Conservation (phyloP, 2,797 vertebrate genomes). For the Sardinella longiceps region DNA sequence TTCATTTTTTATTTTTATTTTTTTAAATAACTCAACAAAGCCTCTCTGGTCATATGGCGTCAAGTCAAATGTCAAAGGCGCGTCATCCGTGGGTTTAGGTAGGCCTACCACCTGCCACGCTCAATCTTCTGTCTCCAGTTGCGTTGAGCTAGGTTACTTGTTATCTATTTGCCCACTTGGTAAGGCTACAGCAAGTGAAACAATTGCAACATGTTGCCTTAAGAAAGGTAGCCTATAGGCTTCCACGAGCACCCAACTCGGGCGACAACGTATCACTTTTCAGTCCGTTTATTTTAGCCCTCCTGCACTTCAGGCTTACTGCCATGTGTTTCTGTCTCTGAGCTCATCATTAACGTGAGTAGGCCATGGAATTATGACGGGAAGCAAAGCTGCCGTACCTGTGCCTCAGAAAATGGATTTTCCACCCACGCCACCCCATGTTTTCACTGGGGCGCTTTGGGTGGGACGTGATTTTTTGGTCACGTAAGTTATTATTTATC, state of each 20-base stretch:
- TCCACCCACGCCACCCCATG: not conserved
- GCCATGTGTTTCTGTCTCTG: not conserved
- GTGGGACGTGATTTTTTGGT: not conserved
- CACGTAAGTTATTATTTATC: not conserved
- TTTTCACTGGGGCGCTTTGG: not conserved
- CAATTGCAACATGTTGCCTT: not conserved
- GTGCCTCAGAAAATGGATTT: not conserved
- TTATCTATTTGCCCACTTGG: not conserved
- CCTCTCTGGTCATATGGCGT: not conserved
- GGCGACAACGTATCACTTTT: not conserved
- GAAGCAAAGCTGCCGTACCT: not conserved
- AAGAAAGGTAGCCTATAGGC: not conserved
- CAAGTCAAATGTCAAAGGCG: not conserved
- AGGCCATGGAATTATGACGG: conserved; percentile 1
- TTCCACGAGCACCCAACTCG: not conserved
- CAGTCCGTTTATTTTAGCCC: conserved; percentile 8
- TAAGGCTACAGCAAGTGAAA: not conserved
- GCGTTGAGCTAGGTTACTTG: not conserved
- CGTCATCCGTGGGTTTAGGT: not conserved
- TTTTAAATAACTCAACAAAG: not conserved
- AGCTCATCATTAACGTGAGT: not conserved
- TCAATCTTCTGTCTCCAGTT: not conserved
- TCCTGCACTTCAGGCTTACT: not conserved
- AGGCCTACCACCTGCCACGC: not conserved
- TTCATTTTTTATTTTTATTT: no score